phyloP scores from a whole-genome alignment of 2,113 vertebrate genomes.

The Pitta sordida region DNA sequence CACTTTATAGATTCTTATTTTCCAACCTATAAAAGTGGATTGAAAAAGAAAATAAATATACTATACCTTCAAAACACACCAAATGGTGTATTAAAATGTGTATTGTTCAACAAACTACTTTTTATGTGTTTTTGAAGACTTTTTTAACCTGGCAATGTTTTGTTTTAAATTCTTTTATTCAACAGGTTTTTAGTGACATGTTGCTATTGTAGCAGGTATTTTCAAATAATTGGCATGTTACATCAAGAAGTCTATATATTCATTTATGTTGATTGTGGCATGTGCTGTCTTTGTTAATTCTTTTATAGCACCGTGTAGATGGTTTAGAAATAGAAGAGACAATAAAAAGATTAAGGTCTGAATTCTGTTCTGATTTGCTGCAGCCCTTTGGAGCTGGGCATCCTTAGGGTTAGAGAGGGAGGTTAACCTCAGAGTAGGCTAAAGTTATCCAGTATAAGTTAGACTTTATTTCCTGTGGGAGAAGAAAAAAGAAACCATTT shows the following conservation, averaged over 20 bases:
- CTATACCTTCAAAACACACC: not conserved
- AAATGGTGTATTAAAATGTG: not conserved
- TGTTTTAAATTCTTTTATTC: conserved; percentile 19
- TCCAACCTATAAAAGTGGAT: conserved; percentile 44
- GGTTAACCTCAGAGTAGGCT: not conserved
- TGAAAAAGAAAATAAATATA: conserved; percentile 43
- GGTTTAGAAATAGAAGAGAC: not conserved
- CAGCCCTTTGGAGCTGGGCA: not conserved
- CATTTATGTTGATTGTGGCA: not conserved
- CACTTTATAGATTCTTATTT: conserved; percentile 58
- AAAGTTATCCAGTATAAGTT: not conserved
- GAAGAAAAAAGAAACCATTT: not conserved
- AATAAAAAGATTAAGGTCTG: not conserved
- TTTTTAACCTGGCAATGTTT: conserved; percentile 8
- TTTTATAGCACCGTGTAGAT: not conserved
- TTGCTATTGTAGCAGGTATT: not conserved
- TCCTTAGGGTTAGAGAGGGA: not conserved
- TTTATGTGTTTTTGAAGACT: conserved; percentile 4
- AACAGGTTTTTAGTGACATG: conserved; percentile 43
- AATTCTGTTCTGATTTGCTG: not conserved
- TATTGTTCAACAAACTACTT: conserved; percentile 53
- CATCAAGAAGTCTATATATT: not conserved
- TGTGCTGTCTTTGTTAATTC: not conserved
- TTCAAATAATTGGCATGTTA: not conserved
- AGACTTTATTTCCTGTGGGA: not conserved